phyloP scores from a whole-genome alignment of 1,140 invertebrate species.

The Drosophila dunni region DNA sequence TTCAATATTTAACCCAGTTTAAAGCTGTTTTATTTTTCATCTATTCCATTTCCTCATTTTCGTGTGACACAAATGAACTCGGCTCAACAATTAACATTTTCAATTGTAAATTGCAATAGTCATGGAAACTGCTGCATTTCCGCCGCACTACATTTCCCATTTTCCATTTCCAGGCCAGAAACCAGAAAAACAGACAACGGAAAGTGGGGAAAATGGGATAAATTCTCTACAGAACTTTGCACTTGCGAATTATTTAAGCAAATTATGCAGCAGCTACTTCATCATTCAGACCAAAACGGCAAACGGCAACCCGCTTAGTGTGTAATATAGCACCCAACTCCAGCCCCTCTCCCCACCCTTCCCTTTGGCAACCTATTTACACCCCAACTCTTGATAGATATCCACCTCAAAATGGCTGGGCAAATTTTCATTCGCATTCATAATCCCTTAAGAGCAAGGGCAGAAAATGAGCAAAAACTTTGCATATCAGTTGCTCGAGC shows the following conservation, averaged over 20 bases:
- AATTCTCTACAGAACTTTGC: constrained; percentile 18
- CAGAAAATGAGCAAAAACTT: constrained; percentile 48
- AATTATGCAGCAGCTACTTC: constrained; percentile 49
- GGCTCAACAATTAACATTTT: constrained; percentile 46
- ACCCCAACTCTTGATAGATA: not conserved
- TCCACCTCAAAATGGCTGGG: constrained; percentile 29
- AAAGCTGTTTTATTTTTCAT: not conserved
- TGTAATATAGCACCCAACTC: not conserved
- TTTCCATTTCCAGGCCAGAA: constrained; percentile 42
- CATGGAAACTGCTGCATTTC: constrained; percentile 41
- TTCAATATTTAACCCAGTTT: constrained; percentile 37
- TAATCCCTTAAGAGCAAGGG: constrained; percentile 48
- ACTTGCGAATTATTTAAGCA: constrained; percentile 49
- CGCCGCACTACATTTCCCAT: constrained; percentile 34
- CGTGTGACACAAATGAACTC: constrained; percentile 21
- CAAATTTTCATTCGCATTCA: constrained; percentile 55
- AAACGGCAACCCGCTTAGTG: constrained; percentile 6
- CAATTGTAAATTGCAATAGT: constrained; percentile 35
- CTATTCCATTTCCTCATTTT: constrained; percentile 27
- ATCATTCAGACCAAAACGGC: constrained; percentile 23
- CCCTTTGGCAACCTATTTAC: not conserved
- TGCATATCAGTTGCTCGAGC: constrained; percentile 37
- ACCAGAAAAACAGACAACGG: not conserved
- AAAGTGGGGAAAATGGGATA: not conserved
- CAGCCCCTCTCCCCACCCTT: not conserved